Conservation (phyloP, 2,797 vertebrate genomes). For the Alectoris magna region DNA sequence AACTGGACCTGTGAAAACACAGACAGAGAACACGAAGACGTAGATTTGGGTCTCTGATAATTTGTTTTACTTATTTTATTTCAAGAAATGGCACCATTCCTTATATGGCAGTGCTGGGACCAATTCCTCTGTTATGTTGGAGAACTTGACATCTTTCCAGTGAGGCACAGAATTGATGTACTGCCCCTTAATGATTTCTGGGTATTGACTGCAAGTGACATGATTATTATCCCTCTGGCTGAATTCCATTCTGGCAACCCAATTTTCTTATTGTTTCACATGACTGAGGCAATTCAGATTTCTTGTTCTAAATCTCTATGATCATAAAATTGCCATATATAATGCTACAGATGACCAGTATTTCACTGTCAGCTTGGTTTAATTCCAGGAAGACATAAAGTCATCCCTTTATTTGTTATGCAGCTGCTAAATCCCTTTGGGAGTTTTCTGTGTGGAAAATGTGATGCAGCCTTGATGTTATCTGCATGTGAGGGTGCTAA, state of each 20-base stretch:
- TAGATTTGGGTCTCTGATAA: neutral
- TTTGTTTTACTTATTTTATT: neutral
- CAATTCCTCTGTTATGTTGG: neutral
- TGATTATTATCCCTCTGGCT: neutral
- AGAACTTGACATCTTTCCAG: constrained; percentile 9
- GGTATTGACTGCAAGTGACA: neutral
- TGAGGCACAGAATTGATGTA: neutral
- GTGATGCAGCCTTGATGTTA: neutral
- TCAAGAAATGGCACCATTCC: neutral
- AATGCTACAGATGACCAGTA: constrained; percentile 5
- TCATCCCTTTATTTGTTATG: neutral
- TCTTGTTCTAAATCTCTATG: constrained; percentile 1
- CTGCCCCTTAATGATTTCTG: neutral
- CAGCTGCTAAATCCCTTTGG: neutral
- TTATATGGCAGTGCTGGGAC: neutral
- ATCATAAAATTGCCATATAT: neutral
- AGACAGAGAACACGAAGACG: neutral
- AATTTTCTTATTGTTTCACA: constrained; percentile 21
- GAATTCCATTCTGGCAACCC: constrained; percentile 36
- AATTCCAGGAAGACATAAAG: constrained; percentile 2
- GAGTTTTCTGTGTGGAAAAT: neutral
- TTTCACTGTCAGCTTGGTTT: neutral
- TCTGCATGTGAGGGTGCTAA: neutral
- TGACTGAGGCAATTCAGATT: constrained; percentile 34
- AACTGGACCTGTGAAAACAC: neutral